Conservation (phyloP, 2,888 invertebrate species). For the Malthinus seriepunctatus region DNA sequence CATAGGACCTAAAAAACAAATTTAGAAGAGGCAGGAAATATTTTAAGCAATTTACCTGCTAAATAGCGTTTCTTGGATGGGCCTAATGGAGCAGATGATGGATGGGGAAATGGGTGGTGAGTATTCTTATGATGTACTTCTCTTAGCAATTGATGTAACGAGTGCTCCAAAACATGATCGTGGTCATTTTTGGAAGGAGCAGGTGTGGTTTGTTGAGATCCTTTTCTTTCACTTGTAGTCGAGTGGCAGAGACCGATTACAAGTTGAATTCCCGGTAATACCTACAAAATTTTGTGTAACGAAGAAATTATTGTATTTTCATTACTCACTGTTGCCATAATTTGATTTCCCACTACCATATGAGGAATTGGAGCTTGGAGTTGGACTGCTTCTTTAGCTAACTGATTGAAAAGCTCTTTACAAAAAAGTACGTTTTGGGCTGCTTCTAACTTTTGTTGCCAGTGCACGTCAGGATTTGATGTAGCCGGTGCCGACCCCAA, state of each 20-base stretch:
- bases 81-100: constrained; percentile 90
- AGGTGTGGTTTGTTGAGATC: constrained; percentile 47
- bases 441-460: constrained; percentile 96
- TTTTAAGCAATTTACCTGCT: constrained; percentile 63
- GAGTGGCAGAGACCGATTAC: constrained; percentile 92
- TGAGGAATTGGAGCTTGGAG: constrained; percentile 92
- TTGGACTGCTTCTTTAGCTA: constrained; percentile 94
- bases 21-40: not conserved
- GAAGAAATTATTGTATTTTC: too few species aligned
- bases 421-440: constrained; percentile 97
- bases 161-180: constrained; percentile 96
- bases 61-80: constrained; percentile 89
- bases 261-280: constrained; percentile 90
- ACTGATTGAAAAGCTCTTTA: constrained; percentile 91
- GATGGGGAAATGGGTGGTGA: constrained; percentile 93
- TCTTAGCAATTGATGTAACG: constrained; percentile 88
- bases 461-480: constrained; percentile 78
- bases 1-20: constrained; percentile 66
- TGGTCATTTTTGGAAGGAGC: constrained; percentile 72
- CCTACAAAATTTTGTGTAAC: constrained; percentile 55
- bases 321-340: constrained; percentile 81
- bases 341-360: constrained; percentile 96
- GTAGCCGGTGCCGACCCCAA: constrained; percentile 75
- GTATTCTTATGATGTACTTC: constrained; percentile 92
- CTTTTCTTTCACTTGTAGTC: constrained; percentile 63